Evolutionary conservation across 2,888 invertebrate genomes (phyloP), one percentile per base, ranked within the genome.

Genomic region (Andrena trimmerana): DNA sequence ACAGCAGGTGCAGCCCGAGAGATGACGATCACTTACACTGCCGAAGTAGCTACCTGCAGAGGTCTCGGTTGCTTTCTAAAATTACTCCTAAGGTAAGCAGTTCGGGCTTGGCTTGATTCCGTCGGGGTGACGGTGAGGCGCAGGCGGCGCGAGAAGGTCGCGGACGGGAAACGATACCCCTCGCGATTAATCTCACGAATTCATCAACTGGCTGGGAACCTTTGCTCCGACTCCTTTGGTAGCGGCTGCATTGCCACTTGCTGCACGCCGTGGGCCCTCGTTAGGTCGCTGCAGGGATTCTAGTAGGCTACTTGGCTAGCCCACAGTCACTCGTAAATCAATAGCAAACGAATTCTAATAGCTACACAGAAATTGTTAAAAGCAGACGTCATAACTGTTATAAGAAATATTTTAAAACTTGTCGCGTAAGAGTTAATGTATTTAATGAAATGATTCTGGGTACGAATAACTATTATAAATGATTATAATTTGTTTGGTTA

Each of bases 11-110:
- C 42, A 71, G 50, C 60, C 62, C 59, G 70, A 86, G 77, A 87
- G 71, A 98, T 98, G 98, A 98, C 98, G 89, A 97, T 98, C 82
- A 97, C 97, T 13, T 98, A 98, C 91, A 97, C 97, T 71, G 97
- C 96, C 69, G 97, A 98, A 95, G 98, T 98, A 84, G 97, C 98
- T 83, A 97, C 97, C 85, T 97, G 97, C 92, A 95, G 96, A 71
- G 97, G 98, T 84, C 97, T 98, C 93, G 98, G 98, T 80, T 97
- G 97, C 91, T 98, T 98, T 95, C 95, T 98, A 89, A 97, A 97
- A 95, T 96, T 98, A 91, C 95, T 98, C 48, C 95, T 96, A 92
- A 97, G 97, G 98, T 98, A 94, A 84, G 81, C 62, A 27, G 0
- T 54, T 74, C 50, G 16, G 36, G 27, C 7, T 60, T 65, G 50